Conservation (phyloP, 2,797 vertebrate genomes). For the Acrossocheilus wenchowensis region DNA sequence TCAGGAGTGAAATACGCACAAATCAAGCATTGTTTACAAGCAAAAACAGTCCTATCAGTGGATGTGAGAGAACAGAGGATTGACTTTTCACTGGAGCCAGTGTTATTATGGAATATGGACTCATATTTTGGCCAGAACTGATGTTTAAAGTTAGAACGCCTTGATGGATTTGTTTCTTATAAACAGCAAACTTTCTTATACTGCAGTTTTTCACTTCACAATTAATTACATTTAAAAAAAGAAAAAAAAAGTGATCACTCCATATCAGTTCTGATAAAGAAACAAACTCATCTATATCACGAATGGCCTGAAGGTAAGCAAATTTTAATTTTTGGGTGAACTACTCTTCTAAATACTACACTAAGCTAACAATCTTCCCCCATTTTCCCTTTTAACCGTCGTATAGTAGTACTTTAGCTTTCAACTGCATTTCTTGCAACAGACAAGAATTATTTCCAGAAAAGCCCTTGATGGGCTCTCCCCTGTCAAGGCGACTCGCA, state of each 20-base stretch:
- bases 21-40: background rate
- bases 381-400: background rate
- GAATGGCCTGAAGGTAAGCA: background rate
- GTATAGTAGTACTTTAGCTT: background rate
- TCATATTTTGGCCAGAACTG: background rate
- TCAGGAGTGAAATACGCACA: background rate
- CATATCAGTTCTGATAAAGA: background rate
- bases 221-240: background rate
- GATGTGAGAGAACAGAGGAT: background rate
- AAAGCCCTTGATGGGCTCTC: slow-evolving; percentile 17
- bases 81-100: background rate
- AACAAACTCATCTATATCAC: background rate
- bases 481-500: background rate
- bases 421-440: background rate
- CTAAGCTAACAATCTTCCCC: background rate
- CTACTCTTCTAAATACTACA: background rate
- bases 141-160: background rate
- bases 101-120: background rate
- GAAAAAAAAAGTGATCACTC: background rate
- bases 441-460: background rate
- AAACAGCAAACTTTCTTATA: background rate
- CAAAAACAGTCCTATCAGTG: background rate
- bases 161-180: background rate
- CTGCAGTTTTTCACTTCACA: background rate
- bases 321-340: background rate